Conservation (phyloP, 2,888 invertebrate genomes). For the Platypus cylindrus region DNA sequence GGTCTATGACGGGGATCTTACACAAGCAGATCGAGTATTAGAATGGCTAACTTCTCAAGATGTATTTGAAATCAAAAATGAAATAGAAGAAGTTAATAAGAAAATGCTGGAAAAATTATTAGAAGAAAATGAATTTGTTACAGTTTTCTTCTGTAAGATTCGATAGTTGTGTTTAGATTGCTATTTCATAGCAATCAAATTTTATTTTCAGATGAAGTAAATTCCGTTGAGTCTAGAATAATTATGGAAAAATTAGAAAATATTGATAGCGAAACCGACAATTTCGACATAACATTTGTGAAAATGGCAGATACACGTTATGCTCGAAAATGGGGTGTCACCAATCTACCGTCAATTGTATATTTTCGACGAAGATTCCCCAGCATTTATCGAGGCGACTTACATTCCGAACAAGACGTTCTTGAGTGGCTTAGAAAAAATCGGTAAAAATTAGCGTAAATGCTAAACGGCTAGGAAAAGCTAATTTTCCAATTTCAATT, state of each 20-base stretch:
- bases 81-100: constrained; percentile 93
- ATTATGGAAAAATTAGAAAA: constrained; percentile 79
- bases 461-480: too few relatives aligned
- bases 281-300: constrained; percentile 86
- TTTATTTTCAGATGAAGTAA: constrained; percentile 58
- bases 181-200: too few relatives aligned
- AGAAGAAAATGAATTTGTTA: constrained; percentile 88
- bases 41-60: constrained; percentile 89
- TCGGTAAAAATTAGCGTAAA: constrained; percentile 33
- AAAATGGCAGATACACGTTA: constrained; percentile 87
- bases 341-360: constrained; percentile 79
- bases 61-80: constrained; percentile 89
- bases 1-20: constrained; percentile 79
- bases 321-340: constrained; percentile 89
- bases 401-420: constrained; percentile 73
- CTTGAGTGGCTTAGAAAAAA: constrained; percentile 88
- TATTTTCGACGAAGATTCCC: constrained; percentile 87
- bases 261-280: constrained; percentile 90
- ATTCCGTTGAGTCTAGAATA: constrained; percentile 65
- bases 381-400: constrained; percentile 80
- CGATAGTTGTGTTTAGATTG: too few relatives aligned
- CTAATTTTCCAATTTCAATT: too few relatives aligned
- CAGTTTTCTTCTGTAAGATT: constrained; percentile 94
- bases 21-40: constrained; percentile 72
- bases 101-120: constrained; percentile 92